These are phyloP conservation scores for Ctenomys sociabilis DNA, from an alignment of 2,113 vertebrate genomes.

Conservation along the genomic window DNA sequence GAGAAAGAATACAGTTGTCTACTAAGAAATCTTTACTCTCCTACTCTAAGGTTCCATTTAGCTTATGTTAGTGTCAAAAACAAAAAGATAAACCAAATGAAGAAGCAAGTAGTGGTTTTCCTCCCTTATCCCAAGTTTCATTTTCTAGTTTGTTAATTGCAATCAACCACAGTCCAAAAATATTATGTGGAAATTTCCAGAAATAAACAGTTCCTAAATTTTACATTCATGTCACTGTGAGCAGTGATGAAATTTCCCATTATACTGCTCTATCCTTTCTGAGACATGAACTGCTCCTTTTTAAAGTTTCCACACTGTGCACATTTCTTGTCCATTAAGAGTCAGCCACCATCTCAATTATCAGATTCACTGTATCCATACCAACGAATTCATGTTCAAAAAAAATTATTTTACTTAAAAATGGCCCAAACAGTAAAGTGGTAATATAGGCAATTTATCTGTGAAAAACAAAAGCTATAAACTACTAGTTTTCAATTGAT, in stretches of 20 bases:
- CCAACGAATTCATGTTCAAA: neutral
- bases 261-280: neutral
- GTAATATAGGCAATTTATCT: neutral
- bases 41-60: neutral
- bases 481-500: too few species aligned
- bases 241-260: neutral
- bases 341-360: neutral
- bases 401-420: neutral
- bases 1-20: neutral
- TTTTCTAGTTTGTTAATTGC: neutral
- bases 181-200: neutral
- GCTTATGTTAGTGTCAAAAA: neutral
- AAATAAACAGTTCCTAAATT: neutral
- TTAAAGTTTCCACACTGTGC: neutral
- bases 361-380: neutral
- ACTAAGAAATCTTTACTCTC: neutral
- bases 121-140: neutral
- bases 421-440: neutral
- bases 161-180: neutral
- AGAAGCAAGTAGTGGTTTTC: neutral
- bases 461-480: too few species aligned
- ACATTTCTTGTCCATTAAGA: neutral
- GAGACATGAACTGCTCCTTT: neutral
- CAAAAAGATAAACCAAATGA: conserved; percentile 13
- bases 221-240: neutral